These are phyloP conservation scores for Labroides dimidiatus DNA, from an alignment of 2,797 vertebrate species.

Conservation along the genomic window DNA sequence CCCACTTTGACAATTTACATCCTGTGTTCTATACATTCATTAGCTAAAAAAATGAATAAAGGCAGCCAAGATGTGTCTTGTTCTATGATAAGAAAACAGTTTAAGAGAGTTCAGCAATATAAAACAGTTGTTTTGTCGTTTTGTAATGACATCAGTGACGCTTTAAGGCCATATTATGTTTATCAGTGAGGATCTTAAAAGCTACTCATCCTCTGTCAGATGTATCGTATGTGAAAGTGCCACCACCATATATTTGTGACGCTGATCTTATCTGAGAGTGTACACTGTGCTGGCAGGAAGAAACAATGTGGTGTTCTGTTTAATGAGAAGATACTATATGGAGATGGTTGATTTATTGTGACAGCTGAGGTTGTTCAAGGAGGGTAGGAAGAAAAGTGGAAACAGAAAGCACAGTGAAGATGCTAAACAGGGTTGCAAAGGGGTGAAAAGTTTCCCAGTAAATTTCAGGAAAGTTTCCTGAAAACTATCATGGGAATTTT, in stretches of 20 bases:
- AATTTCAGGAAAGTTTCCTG: too few relatives aligned
- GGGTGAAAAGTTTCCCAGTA: too few relatives aligned
- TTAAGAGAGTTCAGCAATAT: constrained; percentile 1
- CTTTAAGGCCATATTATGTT: constrained; percentile 35
- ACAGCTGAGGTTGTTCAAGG: constrained; percentile 29
- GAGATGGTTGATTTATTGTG: constrained; percentile 49
- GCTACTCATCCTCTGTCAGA: constrained; percentile 23
- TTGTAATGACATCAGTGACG: constrained; percentile 32
- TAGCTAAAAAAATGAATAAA: too few relatives aligned
- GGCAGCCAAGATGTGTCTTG: neutral
- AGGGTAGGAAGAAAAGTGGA: constrained; percentile 15
- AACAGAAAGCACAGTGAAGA: constrained; percentile 6
- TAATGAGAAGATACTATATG: constrained; percentile 54
- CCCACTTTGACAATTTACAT: too few relatives aligned
- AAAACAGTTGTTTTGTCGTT: constrained; percentile 6
- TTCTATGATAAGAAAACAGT: too few relatives aligned
- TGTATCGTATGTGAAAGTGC: constrained; percentile 1
- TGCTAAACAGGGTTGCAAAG: too few relatives aligned
- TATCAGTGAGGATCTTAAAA: constrained; percentile 45
- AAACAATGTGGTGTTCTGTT: constrained; percentile 38
- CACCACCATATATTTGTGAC: constrained; percentile 26
- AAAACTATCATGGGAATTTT: too few relatives aligned
- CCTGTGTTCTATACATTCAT: too few relatives aligned
- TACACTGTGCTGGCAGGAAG: constrained; percentile 35
- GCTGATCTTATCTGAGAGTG: constrained; percentile 43